Evolutionary conservation across 2,888 invertebrate species (phyloP).

Genomic region (Hemithea aestivaria): DNA sequence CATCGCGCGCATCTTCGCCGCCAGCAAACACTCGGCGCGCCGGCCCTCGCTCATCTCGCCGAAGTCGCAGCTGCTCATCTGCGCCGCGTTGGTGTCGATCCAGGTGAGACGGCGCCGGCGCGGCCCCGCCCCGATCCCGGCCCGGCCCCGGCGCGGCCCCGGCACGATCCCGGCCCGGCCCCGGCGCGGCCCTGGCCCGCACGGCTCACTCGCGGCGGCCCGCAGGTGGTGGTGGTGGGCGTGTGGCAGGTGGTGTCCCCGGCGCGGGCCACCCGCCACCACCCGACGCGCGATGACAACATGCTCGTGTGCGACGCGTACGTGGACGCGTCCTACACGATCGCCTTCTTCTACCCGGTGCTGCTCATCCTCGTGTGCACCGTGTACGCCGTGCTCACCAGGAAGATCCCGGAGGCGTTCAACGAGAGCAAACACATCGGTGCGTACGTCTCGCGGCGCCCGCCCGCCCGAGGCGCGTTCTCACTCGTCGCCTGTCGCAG

Average conservation of each 20-base stretch:
- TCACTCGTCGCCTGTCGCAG: conserved; percentile 54
- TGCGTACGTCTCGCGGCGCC: conserved; percentile 26
- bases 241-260: conserved; percentile 95
- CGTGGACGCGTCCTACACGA: conserved; percentile 94
- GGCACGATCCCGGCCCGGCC: neutral
- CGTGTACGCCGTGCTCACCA: conserved; percentile 94
- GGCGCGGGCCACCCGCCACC: conserved; percentile 92
- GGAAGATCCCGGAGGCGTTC: conserved; percentile 98
- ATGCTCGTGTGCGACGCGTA: conserved; percentile 93
- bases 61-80: conserved; percentile 92
- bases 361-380: conserved; percentile 93
- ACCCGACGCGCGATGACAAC: conserved; percentile 93
- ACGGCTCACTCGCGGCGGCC: neutral
- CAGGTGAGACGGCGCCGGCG: no score
- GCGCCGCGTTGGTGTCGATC: conserved; percentile 89
- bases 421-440: conserved; percentile 98
- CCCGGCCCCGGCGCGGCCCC: neutral
- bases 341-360: conserved; percentile 95
- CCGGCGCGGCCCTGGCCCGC: neutral
- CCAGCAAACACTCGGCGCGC: conserved; percentile 94
- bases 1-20: conserved; percentile 96
- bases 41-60: conserved; percentile 96
- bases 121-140: neutral
- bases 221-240: conserved; percentile 87
- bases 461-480: neutral